A percentile compares a stretch with the other conserved stretches of the same genome.
Evolutionary conservation across 2,113 vertebrate genomes (phyloP).

Genomic region (Ceratotherium simum): DNA sequence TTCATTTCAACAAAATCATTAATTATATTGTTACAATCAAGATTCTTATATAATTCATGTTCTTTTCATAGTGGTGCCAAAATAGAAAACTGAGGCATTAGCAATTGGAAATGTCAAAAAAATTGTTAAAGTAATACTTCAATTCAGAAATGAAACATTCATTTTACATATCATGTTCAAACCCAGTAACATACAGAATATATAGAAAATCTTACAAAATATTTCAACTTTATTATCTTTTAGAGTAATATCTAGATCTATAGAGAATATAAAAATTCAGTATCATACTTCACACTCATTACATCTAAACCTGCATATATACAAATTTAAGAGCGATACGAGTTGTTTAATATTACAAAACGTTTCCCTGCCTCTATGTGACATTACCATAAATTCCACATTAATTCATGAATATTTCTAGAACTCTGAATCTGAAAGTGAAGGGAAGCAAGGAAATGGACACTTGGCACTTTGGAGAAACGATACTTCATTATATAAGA

Average conservation of each 20-base stretch:
- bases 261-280: not conserved
- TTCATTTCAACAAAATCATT: constrained; percentile 41
- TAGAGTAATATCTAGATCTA: not conserved
- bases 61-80: constrained; percentile 16
- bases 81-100: constrained; percentile 44
- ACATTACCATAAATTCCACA: not conserved
- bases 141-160: constrained; percentile 55
- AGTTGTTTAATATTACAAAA: constrained; percentile 21
- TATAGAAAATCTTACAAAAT: not conserved
- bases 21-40: not conserved
- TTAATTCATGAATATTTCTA: constrained; percentile 36
- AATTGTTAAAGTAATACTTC: not conserved
- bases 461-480: not conserved
- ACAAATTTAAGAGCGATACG: not conserved
- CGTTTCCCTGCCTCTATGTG: not conserved
- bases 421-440: not conserved
- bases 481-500: constrained; percentile 6
- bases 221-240: constrained; percentile 28
- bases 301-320: not conserved
- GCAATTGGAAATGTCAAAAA: not conserved
- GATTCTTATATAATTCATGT: not conserved
- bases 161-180: not conserved
- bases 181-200: not conserved
- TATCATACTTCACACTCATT: not conserved
- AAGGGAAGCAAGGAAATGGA: constrained; percentile 49